These are phyloP conservation scores for Luscinia luscinia DNA, from an alignment of 2,797 vertebrate species.

Conservation along the genomic window DNA sequence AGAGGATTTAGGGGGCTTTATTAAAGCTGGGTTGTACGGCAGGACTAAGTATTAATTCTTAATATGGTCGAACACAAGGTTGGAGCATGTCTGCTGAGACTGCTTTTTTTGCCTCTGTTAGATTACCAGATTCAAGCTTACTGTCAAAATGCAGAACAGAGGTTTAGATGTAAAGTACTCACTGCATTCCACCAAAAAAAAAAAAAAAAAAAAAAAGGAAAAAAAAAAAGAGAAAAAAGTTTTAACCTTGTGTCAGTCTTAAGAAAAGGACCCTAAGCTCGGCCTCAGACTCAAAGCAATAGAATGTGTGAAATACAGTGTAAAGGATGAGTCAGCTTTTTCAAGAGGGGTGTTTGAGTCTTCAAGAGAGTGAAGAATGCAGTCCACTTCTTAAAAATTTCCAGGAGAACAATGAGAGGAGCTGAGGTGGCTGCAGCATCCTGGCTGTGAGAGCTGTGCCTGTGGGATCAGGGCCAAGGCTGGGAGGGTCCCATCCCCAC, in stretches of 20 bases:
- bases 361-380: fast-evolving
- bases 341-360: fast-evolving
- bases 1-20: constrained; percentile 72
- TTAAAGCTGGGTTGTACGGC: constrained; percentile 72
- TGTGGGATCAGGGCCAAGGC: not conserved
- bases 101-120: constrained; percentile 76
- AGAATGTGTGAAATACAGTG: not conserved
- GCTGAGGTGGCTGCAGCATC: not conserved
- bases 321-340: not conserved
- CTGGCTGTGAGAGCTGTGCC: not conserved
- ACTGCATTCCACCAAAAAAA: not conserved
- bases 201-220: not conserved
- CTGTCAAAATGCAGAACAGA: constrained; percentile 77
- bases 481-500: not conserved
- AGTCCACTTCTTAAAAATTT: not conserved
- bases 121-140: constrained; percentile 86
- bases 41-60: constrained; percentile 82
- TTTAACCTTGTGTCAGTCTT: not conserved
- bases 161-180: constrained; percentile 42
- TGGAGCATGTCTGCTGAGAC: constrained; percentile 79
- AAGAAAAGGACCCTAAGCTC: not conserved
- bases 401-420: not conserved
- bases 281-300: not conserved
- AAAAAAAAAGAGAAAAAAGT: not conserved
- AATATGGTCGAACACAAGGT: constrained; percentile 81